These are phyloP conservation scores for Drosophila funebris DNA, from an alignment of 1,140 invertebrate species.

Conservation along the genomic window DNA sequence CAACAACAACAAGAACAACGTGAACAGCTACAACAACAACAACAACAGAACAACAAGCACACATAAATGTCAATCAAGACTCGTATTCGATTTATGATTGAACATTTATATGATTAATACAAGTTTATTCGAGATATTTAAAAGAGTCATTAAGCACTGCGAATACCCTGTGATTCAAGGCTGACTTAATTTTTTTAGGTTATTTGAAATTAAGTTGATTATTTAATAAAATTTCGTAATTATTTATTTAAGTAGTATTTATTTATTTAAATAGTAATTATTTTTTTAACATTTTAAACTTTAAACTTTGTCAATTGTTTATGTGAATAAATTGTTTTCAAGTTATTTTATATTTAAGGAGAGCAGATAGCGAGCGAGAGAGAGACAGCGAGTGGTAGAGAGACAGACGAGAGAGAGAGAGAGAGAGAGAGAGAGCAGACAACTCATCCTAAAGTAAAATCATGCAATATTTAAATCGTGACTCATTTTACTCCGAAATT, in stretches of 20 bases:
- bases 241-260: background rate
- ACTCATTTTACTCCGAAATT: no score
- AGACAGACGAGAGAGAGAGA: no score
- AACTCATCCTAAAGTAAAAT: no score
- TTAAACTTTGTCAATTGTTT: background rate
- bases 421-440: no score
- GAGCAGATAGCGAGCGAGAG: no score
- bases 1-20: background rate
- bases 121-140: background rate
- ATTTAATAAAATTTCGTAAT: no score
- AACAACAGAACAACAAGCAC: background rate
- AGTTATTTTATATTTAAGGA: no score
- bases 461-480: no score
- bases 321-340: no score
- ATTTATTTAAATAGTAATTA: background rate
- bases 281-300: background rate
- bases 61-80: constrained; percentile 2
- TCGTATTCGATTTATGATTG: constrained; percentile 7
- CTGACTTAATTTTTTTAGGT: no score
- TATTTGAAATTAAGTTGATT: no score
- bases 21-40: background rate
- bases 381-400: no score
- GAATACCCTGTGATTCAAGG: background rate
- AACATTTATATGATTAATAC: constrained; percentile 5
- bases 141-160: background rate